Percentiles rank a stretch among this genome's conserved stretches.
These are phyloP conservation scores for Machaerirhynchus nigripectus DNA, from an alignment of 2,113 vertebrate genomes.

Conservation along the genomic window DNA sequence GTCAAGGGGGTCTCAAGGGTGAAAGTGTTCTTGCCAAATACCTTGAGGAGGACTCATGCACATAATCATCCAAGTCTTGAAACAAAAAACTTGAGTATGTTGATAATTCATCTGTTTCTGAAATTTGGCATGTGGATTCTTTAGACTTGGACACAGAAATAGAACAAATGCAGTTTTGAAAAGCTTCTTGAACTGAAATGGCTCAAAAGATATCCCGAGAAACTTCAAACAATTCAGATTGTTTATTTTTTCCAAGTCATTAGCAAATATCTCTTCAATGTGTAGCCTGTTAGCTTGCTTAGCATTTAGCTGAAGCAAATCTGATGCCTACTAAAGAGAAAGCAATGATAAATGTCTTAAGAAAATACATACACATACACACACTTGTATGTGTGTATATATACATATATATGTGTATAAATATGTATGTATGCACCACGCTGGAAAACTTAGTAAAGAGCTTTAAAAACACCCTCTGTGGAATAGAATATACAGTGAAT, in stretches of 20 bases:
- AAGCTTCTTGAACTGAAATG: not conserved
- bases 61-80: not conserved
- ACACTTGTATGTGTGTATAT: no score
- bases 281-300: not conserved
- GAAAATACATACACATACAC: not conserved
- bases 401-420: rapidly evolving
- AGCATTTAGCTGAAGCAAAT: not conserved
- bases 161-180: not conserved
- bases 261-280: not conserved
- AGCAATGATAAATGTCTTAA: not conserved
- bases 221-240: not conserved
- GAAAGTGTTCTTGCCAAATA: not conserved
- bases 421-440: not conserved
- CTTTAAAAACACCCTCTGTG: not conserved
- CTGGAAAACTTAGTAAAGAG: not conserved
- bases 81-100: not conserved
- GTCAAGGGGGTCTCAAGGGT: not conserved
- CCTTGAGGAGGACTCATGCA: not conserved
- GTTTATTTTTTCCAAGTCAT: not conserved
- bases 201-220: not conserved
- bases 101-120: not conserved
- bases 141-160: not conserved
- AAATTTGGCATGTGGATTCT: not conserved
- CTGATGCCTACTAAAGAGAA: not conserved
- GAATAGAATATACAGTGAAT: not conserved